Conservation (phyloP, 1,140 invertebrate genomes). For the Hetaerina americana region DNA sequence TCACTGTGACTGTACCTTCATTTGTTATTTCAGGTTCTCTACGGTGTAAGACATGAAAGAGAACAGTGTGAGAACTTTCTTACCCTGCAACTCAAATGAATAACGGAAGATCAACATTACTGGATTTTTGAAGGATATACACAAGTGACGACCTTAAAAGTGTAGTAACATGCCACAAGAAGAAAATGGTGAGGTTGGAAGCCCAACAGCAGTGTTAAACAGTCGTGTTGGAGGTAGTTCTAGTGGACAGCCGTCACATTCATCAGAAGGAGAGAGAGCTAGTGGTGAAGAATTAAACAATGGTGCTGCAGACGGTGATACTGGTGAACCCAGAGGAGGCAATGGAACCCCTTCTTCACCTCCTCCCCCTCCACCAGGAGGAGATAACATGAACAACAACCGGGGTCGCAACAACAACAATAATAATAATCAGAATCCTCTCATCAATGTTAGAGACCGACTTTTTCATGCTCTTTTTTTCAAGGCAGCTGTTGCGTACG, state of each 20-base stretch:
- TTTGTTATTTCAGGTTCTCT: not conserved
- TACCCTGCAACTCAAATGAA: not conserved
- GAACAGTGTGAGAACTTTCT: not conserved
- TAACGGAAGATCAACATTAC: not conserved
- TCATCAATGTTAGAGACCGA: slow-evolving; percentile 76
- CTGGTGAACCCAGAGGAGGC: not conserved
- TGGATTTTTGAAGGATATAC: not conserved
- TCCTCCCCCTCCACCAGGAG: not conserved
- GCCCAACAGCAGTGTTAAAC: not conserved
- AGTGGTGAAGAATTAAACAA: not conserved
- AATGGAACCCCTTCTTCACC: not conserved
- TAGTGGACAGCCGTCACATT: not conserved
- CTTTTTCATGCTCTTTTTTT: slow-evolving; percentile 94
- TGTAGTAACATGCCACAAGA: not conserved
- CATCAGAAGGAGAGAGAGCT: not conserved
- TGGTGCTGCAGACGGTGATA: not conserved
- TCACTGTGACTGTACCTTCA: not conserved
- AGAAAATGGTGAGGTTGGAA: not conserved
- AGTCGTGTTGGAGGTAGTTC: not conserved
- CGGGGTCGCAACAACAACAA: slow-evolving; percentile 20
- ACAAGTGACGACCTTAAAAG: not conserved
- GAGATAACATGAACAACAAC: slow-evolving; percentile 9
- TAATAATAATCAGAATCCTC: slow-evolving; percentile 41
- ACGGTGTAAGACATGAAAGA: not conserved
- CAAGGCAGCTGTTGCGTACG: slow-evolving; percentile 79